Percentiles rank a stretch among this genome's conserved stretches.
These are phyloP conservation scores for Heteropelma amictum DNA, from an alignment of 2,888 invertebrate genomes.

Conservation along the genomic window DNA sequence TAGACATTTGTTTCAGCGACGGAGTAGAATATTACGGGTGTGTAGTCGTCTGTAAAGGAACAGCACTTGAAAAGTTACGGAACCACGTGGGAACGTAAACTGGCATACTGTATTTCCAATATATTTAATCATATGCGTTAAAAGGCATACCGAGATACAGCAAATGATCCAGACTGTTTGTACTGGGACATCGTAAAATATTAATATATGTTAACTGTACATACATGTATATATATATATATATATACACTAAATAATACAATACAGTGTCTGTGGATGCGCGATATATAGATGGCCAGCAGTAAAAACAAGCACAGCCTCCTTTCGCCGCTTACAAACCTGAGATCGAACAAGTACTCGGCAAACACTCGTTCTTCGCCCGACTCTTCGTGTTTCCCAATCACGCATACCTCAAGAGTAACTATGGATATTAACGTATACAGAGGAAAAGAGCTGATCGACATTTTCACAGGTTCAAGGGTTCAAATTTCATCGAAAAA, in stretches of 20 bases:
- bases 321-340: constrained; percentile 32
- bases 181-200: constrained; percentile 30
- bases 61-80: constrained; percentile 1
- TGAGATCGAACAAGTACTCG: constrained; percentile 66
- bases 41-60: no score
- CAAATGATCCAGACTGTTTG: constrained; percentile 48
- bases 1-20: no score
- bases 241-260: constrained; percentile 6
- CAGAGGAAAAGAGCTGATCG: no score
- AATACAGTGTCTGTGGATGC: constrained; percentile 25
- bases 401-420: constrained; percentile 57
- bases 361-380: constrained; percentile 65
- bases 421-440: no score
- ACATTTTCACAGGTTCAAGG: no score
- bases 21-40: no score
- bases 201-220: not conserved
- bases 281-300: constrained; percentile 40
- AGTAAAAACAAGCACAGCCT: constrained; percentile 36
- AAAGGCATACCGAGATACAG: constrained; percentile 37
- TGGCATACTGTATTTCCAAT: constrained; percentile 3
- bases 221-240: not conserved
- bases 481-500: no score
- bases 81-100: not conserved
- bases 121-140: no score
- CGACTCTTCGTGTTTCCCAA: constrained; percentile 64